Conservation (phyloP, 2,797 vertebrate genomes). For the Gadopsis marmoratus region DNA sequence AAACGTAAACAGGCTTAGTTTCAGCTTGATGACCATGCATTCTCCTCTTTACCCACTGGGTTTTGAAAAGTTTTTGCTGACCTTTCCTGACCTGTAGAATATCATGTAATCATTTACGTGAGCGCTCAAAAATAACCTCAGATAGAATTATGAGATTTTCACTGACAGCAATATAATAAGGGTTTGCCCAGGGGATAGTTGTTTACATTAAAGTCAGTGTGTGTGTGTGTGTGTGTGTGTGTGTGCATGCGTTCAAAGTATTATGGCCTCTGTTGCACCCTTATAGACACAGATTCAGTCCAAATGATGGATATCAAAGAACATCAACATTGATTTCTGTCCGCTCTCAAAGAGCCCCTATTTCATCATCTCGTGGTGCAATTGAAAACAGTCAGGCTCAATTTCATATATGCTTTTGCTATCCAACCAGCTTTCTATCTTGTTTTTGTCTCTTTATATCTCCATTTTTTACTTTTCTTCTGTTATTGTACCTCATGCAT, state of each 20-base stretch:
- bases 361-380: conserved; percentile 69
- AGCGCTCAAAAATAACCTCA: conserved; percentile 24
- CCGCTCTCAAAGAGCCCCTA: conserved; percentile 54
- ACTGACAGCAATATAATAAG: conserved; percentile 16
- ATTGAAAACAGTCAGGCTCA: conserved; percentile 50
- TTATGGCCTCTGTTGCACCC: conserved; percentile 42
- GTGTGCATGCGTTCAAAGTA: conserved; percentile 21
- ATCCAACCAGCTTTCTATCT: conserved; percentile 2
- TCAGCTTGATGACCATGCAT: background rate
- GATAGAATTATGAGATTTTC: conserved; percentile 40
- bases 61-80: conserved; percentile 23
- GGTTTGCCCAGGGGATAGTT: conserved; percentile 22
- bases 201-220: conserved; percentile 27
- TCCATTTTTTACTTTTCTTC: background rate
- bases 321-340: conserved; percentile 77
- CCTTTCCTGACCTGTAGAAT: conserved; percentile 25
- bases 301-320: conserved; percentile 77
- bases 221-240: conserved; percentile 24
- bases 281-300: conserved; percentile 57
- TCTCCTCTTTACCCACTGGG: background rate
- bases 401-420: conserved; percentile 37
- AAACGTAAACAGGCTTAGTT: background rate
- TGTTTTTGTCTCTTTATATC: conserved; percentile 11
- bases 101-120: conserved; percentile 15
- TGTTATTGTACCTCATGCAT: background rate